A percentile compares a stretch with the other conserved stretches of the same genome.
phyloP scores from a whole-genome alignment of 2,113 vertebrate genomes.

The Phyllostomus hastatus region DNA sequence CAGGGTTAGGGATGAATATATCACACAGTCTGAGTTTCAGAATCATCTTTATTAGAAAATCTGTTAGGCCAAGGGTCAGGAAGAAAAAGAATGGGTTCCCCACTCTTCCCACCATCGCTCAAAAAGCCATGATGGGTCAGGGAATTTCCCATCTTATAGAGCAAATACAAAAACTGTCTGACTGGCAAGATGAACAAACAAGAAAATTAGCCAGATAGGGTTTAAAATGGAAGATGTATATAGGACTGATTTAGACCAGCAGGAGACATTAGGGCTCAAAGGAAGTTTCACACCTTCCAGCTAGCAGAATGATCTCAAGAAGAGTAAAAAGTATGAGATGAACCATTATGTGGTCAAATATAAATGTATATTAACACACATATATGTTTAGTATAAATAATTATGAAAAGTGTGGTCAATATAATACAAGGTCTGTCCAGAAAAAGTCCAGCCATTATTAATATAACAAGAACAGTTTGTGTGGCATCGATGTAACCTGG shows the following conservation, averaged over 20 bases:
- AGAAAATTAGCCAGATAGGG: not conserved
- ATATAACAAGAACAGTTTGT: no score
- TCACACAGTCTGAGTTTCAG: not conserved
- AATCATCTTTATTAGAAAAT: not conserved
- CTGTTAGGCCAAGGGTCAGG: not conserved
- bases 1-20: not conserved
- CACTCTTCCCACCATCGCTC: not conserved
- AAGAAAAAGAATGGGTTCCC: not conserved
- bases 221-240: constrained; percentile 16
- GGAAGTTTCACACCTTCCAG: constrained; percentile 20
- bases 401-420: constrained; percentile 2
- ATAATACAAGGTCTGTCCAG: not conserved
- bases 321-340: not conserved
- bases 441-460: no score
- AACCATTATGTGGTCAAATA: not conserved
- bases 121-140: not conserved
- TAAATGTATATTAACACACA: not conserved
- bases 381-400: not conserved
- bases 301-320: not conserved
- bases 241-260: not conserved
- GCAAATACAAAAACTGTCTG: not conserved
- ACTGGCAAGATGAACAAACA: not conserved
- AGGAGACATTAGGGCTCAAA: not conserved
- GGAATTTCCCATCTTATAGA: not conserved
- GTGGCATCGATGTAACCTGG: no score